Base-by-base conservation (phyloP, 2,113 vertebrate species). In the Gobio gobio region DNA sequence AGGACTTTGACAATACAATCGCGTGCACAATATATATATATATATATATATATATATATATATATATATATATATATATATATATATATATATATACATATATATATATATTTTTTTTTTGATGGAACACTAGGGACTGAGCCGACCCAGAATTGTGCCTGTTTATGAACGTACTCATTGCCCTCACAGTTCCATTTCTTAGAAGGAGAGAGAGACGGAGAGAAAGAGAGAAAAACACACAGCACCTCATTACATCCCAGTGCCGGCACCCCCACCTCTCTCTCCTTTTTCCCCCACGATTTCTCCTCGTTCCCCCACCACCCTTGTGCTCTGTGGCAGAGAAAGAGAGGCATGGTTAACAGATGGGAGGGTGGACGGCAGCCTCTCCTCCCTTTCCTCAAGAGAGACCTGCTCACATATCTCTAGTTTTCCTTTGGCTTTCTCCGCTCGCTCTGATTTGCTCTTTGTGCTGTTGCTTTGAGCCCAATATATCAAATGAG, bases 101-200 rank as follows among this genome's bases (percentile, higher is more conserved):
- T 33, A 33, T 33, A 33, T 51, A 14, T 83, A 72, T 86, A 85
- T 85, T 86, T 58, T 22, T 43, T 59, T 74, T 59, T 45, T 90
- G 92, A 91, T 93, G 92, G 93, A 94, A 77, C 93, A 93, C 93
- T 91, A 91, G 92, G 94, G 94, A 95, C 92, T 83, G 90, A 93
- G 91, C 90, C 92, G 93, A 95, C 94, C 93, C 93, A 94, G 94
- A 95, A 95, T 94, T 90, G 89, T 88, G 92, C 91, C 91, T 93
- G 89, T 90, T 92, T 93, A 91, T 93, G 87, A 89, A 92, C 91
- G 91, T 91, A 92, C 93, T 88, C 92, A 85, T 92, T 91, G 92
- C 93, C 92, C 93, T 93, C 92, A 90, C 91, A 92, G 93, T 93
- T 92, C 92, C 90, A 93, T 92, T 94, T 93, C 88, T 90, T 93